These are phyloP conservation scores for Epinephelus moara DNA, from an alignment of 2,113 vertebrate genomes.

Conservation along the genomic window DNA sequence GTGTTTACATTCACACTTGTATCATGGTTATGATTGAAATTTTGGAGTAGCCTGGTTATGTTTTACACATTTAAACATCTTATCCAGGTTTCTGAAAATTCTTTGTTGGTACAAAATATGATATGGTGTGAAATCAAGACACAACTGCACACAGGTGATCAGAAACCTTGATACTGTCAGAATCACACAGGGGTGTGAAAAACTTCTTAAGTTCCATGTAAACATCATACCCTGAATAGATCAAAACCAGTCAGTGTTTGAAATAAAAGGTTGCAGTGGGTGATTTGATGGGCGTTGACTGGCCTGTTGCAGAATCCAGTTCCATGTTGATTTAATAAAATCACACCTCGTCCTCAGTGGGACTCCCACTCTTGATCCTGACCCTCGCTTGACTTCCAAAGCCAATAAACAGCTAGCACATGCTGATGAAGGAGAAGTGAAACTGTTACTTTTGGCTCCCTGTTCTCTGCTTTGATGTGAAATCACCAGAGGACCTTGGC, in stretches of 20 bases:
- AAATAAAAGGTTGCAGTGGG: constrained; percentile 19
- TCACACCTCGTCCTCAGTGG: constrained; percentile 63
- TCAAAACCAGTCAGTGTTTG: constrained; percentile 1
- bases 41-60: not conserved
- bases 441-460: constrained; percentile 86
- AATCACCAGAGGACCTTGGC: constrained; percentile 70
- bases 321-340: constrained; percentile 80
- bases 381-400: constrained; percentile 77
- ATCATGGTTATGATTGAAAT: not conserved
- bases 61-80: not conserved
- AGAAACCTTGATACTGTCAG: not conserved
- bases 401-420: constrained; percentile 82
- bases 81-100: not conserved
- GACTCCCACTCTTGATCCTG: constrained; percentile 63
- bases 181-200: too few relatives aligned
- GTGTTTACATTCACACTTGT: not conserved
- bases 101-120: too few relatives aligned
- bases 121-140: too few relatives aligned
- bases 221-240: too few relatives aligned
- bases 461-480: constrained; percentile 81
- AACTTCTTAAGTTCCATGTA: too few relatives aligned
- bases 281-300: constrained; percentile 26
- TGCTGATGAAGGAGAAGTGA: constrained; percentile 80
- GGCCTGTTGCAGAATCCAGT: constrained; percentile 38
- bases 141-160: too few relatives aligned